Evolutionary conservation across 2,113 vertebrate genomes (phyloP), one percentile per base, ranked within the genome.

Genomic region (Vicugna pacos): DNA sequence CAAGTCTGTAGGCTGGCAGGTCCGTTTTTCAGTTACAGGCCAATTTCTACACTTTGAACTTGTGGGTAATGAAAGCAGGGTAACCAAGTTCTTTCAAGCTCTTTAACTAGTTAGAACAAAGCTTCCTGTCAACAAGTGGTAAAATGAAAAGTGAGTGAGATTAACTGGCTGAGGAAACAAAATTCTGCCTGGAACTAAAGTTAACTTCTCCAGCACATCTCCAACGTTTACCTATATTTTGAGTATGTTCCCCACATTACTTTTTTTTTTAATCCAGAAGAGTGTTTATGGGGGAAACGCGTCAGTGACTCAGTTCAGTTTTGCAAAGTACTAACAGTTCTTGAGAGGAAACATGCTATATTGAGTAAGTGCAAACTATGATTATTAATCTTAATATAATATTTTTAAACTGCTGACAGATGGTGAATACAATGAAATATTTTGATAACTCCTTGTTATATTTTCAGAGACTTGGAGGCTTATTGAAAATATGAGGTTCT

Each of bases 381-480:
- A 97, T 97, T 97, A 98, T 98, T 98, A 97, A 89, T 95, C 93
- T 97, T 97, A 97, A 98, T 96, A 96, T 86, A 82, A 85, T 91
- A 96, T 98, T 97, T 98, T 95, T 89, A 96, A 94, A 98, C 86
- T 81, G 42, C 52, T 91, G 89, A 90, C 98, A 98, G 96, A 97
- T 97, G 98, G 97, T 92, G 90, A 97, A 94, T 84, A 96, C 97
- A 98, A 98, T 97, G 83, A 97, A 97, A 95, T 96, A 96, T 97
- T 98, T 98, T 96, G 82, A 97, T 95, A 97, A 94, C 50, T 69
- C 54, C 19, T 97, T 22, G 62, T 92, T 76, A 67, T 95, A 97
- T 92, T 98, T 98, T 97, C 93, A 85, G 94, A 97, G 89, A 97
- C 50, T 85, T 54, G 20, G 80, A 97, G 92, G 91, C 20, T 54